Percentiles rank a stretch among this genome's conserved stretches.
Conservation (phyloP, 1,140 invertebrate genomes). For the Popillia japonica region DNA sequence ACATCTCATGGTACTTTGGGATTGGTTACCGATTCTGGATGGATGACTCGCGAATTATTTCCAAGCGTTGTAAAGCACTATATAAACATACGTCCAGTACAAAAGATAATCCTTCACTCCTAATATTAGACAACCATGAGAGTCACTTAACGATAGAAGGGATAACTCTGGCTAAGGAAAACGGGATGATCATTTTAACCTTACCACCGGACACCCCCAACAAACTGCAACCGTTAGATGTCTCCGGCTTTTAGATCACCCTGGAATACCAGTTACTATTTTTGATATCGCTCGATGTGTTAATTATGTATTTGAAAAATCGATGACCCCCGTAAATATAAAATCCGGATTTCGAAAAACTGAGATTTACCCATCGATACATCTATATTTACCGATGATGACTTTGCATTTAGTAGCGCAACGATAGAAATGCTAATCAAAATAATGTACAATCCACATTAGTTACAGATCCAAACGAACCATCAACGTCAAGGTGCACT, state of each 20-base stretch:
- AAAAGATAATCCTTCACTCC: conserved; percentile 55
- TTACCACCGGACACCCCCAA: conserved; percentile 57
- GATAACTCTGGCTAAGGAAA: conserved; percentile 51
- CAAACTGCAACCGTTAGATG: conserved; percentile 63
- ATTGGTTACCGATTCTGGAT: conserved; percentile 57
- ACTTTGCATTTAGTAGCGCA: conserved; percentile 55
- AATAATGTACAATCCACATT: no score
- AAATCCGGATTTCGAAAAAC: conserved; percentile 59
- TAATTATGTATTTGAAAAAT: conserved; percentile 45
- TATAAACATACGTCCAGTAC: conserved; percentile 54
- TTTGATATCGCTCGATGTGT: conserved; percentile 39
- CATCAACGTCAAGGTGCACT: no score
- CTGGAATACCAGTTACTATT: neutral
- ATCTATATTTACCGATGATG: conserved; percentile 58
- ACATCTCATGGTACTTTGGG: conserved; percentile 58
- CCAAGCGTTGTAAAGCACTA: conserved; percentile 62
- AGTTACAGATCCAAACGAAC: no score
- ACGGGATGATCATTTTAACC: conserved; percentile 55
- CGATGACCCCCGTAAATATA: conserved; percentile 60
- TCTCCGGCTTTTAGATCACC: conserved; percentile 49
- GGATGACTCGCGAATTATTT: conserved; percentile 62
- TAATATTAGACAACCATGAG: conserved; percentile 62
- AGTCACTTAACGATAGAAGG: conserved; percentile 53
- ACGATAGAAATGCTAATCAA: conserved; percentile 42
- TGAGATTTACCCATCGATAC: conserved; percentile 59